Base-by-base conservation (phyloP, 1,140 invertebrate species). In the Bombyx mandarina region DNA sequence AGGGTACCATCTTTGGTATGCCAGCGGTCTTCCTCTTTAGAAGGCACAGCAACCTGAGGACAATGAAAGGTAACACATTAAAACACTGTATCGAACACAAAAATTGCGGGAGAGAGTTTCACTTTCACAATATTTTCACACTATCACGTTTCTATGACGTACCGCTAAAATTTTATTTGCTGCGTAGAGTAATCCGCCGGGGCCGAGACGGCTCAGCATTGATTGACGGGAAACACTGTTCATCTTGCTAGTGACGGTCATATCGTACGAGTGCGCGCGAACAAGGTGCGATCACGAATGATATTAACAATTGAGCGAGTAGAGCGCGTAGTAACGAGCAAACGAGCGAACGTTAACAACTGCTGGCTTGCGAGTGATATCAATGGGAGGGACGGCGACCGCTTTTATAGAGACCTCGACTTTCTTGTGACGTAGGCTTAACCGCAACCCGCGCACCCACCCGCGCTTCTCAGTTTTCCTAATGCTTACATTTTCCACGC, bases 241-340 rank as follows among this genome's bases (percentile, higher is more conserved):
- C 83, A 88, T 86, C 67, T 86, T 88, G 72, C 87, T 88, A 60
- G 82, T 78, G 60, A 89, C 86, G 51, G 88, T 88, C 88, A 89
- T 89, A 63, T 56, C 61, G 67, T 62, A 70, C 71, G 71, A 73
- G 79, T 73, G 68, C 60, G 59, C 69, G 61, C 10, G 62, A n/a
- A 56, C 62, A 57, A 63, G 49, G 67, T 69, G 71, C 73, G 73
- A 69, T 71, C 59, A 69, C 73, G 55, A 82, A 50, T 82, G 74
- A 79, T 65, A 66, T 69, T 57, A 60, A 59, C 66, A 67, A 70
- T 53, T 58, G 45, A 69, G 52, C 52, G 49, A 62, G 54, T 52
- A 55, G 49, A 62, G 62, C 71, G 75, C 70, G 73, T 69, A 67
- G 26, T 55, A 77, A 69, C 76, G 64, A 82, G 73, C 63, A 61